Base-by-base conservation (phyloP, 2,113 vertebrate genomes). In the Lagopus leucura region DNA sequence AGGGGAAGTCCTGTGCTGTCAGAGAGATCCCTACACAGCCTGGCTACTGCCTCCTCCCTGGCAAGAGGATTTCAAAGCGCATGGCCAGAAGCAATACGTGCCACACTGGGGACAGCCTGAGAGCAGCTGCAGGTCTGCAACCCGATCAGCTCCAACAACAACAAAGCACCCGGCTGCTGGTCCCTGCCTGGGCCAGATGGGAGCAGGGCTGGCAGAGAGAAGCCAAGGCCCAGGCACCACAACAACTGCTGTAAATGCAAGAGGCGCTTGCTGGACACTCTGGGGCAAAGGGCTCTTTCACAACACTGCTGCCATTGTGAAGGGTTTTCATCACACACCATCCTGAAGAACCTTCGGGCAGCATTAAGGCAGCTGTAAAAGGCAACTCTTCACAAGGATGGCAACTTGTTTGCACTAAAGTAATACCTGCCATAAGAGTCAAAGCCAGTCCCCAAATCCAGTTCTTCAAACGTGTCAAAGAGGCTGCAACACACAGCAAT, bases 311-410 rank as follows among this genome's bases (percentile, higher is more conserved):
- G 76, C 57, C 58, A 40, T 32, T 52, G 54, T n/a, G 9, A 69
- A 79, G 50, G 64, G 83, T 71, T 94, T 92, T 84, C 8, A 4
- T 83, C 72, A 95, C 47, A 55, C 55, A 47, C 55, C 48, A 36
- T 34, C 70, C 72, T 70, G 11, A 36, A 73, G 67, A 57, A 82
- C 66, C 74, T 60, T 73, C n/a, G 15, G 55, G 43, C 34, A 50
- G 73, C 5, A 27, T 60, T 65, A 77, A 63, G 50, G 69, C 76
- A 83, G 92, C 89, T 91, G 89, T 83, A 89, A 95, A 93, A 89
- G 1, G 36, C 54, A 74, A 42, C 32, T 92, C 32, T 4, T 10
- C 25, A 3, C 1, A 7, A 47, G 55, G 86, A 74, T 43, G 80
- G 71, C 77, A 67, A 28, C 80, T 58, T 50, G 72, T 82, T 73